These are phyloP conservation scores for Rhinogobio ventralis DNA, from an alignment of 2,797 vertebrate genomes.

Conservation along the genomic window DNA sequence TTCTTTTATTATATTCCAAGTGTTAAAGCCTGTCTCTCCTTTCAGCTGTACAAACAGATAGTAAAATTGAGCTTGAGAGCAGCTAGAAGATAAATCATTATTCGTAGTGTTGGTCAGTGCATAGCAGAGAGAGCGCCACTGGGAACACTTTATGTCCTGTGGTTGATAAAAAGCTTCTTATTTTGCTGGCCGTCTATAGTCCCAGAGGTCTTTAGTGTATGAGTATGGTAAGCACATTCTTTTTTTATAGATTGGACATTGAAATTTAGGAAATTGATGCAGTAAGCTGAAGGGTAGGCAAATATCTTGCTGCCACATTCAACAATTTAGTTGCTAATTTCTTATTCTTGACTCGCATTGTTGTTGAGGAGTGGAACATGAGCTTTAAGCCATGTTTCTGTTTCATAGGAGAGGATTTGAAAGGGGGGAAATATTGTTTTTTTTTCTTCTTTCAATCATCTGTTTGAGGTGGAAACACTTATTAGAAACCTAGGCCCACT, in stretches of 20 bases:
- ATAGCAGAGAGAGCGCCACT: slow-evolving; percentile 50
- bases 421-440: slow-evolving; percentile 32
- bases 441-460: slow-evolving; percentile 30
- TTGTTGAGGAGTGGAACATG: slow-evolving; percentile 26
- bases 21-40: slow-evolving; percentile 56
- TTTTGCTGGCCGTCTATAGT: slow-evolving; percentile 27
- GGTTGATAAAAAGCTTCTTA: slow-evolving; percentile 52
- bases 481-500: slow-evolving; percentile 50
- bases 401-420: slow-evolving; percentile 31
- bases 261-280: slow-evolving; percentile 5
- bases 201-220: slow-evolving; percentile 30
- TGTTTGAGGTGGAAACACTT: slow-evolving; percentile 53
- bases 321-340: slow-evolving; percentile 32
- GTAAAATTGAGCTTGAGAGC: slow-evolving; percentile 57
- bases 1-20: slow-evolving; percentile 64
- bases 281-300: slow-evolving; percentile 36
- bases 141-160: slow-evolving; percentile 55
- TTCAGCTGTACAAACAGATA: slow-evolving; percentile 70
- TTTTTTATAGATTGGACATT: slow-evolving; percentile 31
- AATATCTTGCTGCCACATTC: slow-evolving; percentile 22
- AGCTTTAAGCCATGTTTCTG: slow-evolving; percentile 5
- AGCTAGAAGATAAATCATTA: slow-evolving; percentile 59
- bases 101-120: slow-evolving; percentile 58
- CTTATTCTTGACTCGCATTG: slow-evolving; percentile 5
- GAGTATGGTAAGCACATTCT: slow-evolving; percentile 2